phyloP scores from a whole-genome alignment of 2,113 vertebrate species.

The Halichoerus grypus region DNA sequence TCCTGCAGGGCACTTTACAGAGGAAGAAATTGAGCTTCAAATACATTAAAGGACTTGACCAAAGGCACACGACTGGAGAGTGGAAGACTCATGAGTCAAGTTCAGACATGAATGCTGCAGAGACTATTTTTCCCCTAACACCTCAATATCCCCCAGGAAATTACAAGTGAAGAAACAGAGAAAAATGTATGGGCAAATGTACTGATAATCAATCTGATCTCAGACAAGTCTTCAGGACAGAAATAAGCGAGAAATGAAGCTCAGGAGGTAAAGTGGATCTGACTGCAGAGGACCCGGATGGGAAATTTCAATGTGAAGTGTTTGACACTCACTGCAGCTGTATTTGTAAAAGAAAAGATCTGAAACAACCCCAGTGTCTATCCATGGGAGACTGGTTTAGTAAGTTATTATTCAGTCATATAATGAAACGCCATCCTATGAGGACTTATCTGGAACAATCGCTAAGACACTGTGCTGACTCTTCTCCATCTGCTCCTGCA shows the following conservation, averaged over 20 bases:
- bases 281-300: neutral
- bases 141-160: neutral
- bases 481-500: neutral
- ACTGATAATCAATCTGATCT: too few relatives aligned
- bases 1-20: neutral
- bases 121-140: neutral
- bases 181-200: neutral
- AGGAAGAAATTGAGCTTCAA: neutral
- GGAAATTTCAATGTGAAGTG: neutral
- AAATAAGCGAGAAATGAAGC: neutral
- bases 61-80: neutral
- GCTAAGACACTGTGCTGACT: neutral
- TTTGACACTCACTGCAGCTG: neutral
- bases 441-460: neutral
- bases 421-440: rapidly evolving
- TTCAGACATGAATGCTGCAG: neutral
- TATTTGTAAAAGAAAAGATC: neutral
- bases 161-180: neutral
- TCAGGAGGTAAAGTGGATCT: neutral
- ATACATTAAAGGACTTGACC: neutral
- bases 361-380: neutral
- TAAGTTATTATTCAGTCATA: neutral
- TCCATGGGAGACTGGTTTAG: neutral
- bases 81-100: neutral
- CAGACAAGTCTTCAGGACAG: neutral